Base-by-base conservation (phyloP, 2,888 invertebrate species). In the Melinaea marsaeus region DNA sequence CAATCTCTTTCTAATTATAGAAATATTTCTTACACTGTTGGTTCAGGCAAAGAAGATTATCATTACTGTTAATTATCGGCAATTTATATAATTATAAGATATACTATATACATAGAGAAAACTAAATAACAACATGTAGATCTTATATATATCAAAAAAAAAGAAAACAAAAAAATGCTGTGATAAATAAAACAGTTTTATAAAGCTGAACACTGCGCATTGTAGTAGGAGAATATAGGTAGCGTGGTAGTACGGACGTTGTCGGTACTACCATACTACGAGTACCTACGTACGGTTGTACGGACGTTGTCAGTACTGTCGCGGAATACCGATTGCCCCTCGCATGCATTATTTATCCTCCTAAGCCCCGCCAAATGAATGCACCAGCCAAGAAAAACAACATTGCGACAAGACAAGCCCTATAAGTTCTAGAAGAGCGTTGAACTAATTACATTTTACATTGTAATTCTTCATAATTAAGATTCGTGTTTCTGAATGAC, bases 341-440 rank as follows among this genome's bases (percentile, higher is more conserved):
- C 75, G 76, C 80, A 89, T 90, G 88, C 88, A 90, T 90, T 88
- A 90, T 90, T 86, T 86, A 89, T 89, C 76, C 76, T 71, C 78
- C 83, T 86, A 88, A 88, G 84, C 82, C 85, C 81, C 78, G 79
- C 83, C 79, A 87, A 87, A 88, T 86, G 85, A 88, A 90, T 88
- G 88, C 88, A 88, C 79, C 82, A 73, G 72, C 74, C 71, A 79
- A 83, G 83, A 86, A 86, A 86, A 88, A 87, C 83, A 82, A 79
- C 78, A 69, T 74, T 63, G 66, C 62, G 57, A 56, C 57, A 68
- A 35, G 46, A 45, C n/a, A 33, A 45, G 45, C 13, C 48, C 56
- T 65, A 65, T 46, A 60, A 55, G 42, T 33, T 48, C 67, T 65
- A 55, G 67, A 68, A 58, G 61, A 32, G 51, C 7, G 11, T 1